phyloP scores from a whole-genome alignment of 2,888 invertebrate species.

The Parnassius mnemosyne region DNA sequence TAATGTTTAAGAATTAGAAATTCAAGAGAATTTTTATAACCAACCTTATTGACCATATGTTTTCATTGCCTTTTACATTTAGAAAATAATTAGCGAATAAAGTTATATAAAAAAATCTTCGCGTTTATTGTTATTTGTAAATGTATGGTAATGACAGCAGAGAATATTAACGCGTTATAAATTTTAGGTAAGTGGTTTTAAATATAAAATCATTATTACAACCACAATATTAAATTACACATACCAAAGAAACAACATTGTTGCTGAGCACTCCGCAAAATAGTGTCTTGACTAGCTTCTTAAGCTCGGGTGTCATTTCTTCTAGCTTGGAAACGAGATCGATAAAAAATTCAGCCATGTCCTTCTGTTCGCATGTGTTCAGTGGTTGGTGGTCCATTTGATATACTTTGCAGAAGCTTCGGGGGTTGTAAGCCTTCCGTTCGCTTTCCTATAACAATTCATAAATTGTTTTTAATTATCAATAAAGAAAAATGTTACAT shows the following conservation, averaged over 20 bases:
- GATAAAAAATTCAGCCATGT: slow-evolving; percentile 99
- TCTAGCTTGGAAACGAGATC: slow-evolving; percentile 97
- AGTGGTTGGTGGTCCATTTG: slow-evolving; percentile 98
- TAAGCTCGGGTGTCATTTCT: slow-evolving; percentile 95
- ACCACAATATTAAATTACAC: slow-evolving; percentile 38
- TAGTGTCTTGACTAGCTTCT: slow-evolving; percentile 92
- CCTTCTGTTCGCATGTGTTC: slow-evolving; percentile 98
- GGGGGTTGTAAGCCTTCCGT: slow-evolving; percentile 96
- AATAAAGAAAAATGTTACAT: neutral
- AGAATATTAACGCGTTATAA: neutral
- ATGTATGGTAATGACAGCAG: no score
- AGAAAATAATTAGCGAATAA: no score
- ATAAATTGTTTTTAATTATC: slow-evolving; percentile 4
- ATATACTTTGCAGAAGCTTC: slow-evolving; percentile 97
- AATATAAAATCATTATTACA: no score
- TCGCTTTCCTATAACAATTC: slow-evolving; percentile 87
- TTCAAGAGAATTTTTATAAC: no score
- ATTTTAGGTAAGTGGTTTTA: neutral
- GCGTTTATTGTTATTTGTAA: no score
- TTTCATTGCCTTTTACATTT: no score
- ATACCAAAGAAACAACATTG: slow-evolving; percentile 94
- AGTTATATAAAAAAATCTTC: no score
- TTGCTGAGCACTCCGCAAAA: slow-evolving; percentile 97
- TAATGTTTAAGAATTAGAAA: no score
- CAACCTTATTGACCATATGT: no score